Conservation (phyloP, 2,113 vertebrate species). For the Anguilla rostrata region DNA sequence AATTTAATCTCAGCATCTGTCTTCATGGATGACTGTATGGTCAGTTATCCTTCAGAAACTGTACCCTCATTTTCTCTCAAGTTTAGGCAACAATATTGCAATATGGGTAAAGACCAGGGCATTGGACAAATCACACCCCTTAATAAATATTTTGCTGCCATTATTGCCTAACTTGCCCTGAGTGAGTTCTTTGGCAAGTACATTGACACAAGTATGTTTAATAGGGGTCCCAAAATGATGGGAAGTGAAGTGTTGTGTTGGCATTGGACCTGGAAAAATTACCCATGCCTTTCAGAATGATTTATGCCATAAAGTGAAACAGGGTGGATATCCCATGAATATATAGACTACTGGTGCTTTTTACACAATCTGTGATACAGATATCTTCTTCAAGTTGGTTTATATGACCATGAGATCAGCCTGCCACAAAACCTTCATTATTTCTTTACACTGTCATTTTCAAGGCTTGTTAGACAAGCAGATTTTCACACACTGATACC, state of each 20-base stretch:
- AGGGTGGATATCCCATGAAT: not conserved
- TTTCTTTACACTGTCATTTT: too few species aligned
- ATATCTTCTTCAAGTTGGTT: not conserved
- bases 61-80: not conserved
- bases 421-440: too few species aligned
- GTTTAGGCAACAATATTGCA: not conserved
- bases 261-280: not conserved
- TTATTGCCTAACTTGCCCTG: not conserved
- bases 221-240: not conserved
- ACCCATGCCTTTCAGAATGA: not conserved
- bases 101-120: not conserved
- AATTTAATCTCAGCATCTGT: too few species aligned
- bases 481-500: not conserved
- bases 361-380: not conserved
- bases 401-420: not conserved
- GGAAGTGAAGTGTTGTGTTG: not conserved
- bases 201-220: not conserved
- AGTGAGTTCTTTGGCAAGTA: not conserved
- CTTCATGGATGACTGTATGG: not conserved
- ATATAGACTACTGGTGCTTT: not conserved
- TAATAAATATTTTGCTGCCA: not conserved
- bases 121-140: not conserved
- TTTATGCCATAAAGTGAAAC: not conserved
- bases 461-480: not conserved
- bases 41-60: not conserved